A percentile compares a stretch with the other conserved stretches of the same genome.
phyloP scores from a whole-genome alignment of 1,140 invertebrate genomes.

The Drosophila prosaltans region DNA sequence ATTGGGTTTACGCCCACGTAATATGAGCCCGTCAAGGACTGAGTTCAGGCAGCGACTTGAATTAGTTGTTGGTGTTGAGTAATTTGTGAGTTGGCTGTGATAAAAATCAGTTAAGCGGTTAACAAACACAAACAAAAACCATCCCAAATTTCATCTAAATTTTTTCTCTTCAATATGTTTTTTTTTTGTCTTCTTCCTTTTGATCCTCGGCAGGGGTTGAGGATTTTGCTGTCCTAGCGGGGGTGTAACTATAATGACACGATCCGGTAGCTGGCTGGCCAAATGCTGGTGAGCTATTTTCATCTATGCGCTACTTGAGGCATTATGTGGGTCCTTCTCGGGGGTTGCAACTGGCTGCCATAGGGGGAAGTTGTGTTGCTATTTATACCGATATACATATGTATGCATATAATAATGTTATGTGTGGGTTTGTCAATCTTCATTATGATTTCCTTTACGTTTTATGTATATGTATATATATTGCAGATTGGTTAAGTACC shows the following conservation, averaged over 20 bases:
- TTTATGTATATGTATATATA: constrained; percentile 8
- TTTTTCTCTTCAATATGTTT: constrained; percentile 3
- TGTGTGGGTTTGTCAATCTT: constrained; percentile 64
- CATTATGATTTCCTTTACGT: constrained; percentile 48
- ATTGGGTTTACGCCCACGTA: constrained; percentile 45
- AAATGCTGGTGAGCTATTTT: constrained; percentile 69
- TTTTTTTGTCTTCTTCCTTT: background rate
- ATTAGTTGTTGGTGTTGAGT: constrained; percentile 66
- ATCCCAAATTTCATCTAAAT: constrained; percentile 10
- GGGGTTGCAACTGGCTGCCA: constrained; percentile 29
- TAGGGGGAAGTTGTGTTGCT: constrained; percentile 48
- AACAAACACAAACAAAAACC: constrained; percentile 65
- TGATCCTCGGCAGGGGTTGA: constrained; percentile 10
- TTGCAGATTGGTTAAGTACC: constrained; percentile 32
- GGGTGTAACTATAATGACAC: constrained; percentile 35
- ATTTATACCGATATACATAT: constrained; percentile 44
- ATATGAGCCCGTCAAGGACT: constrained; percentile 63
- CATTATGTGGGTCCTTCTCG: constrained; percentile 55
- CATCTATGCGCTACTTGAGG: constrained; percentile 36
- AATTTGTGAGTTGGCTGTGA: constrained; percentile 68
- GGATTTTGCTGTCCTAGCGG: constrained; percentile 31
- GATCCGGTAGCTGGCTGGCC: constrained; percentile 53
- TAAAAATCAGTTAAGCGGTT: constrained; percentile 78
- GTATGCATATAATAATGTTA: background rate
- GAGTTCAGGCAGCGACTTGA: constrained; percentile 17